Base-by-base conservation (phyloP, 2,888 invertebrate species). In the Hydrotaea cyrtoneurina region DNA sequence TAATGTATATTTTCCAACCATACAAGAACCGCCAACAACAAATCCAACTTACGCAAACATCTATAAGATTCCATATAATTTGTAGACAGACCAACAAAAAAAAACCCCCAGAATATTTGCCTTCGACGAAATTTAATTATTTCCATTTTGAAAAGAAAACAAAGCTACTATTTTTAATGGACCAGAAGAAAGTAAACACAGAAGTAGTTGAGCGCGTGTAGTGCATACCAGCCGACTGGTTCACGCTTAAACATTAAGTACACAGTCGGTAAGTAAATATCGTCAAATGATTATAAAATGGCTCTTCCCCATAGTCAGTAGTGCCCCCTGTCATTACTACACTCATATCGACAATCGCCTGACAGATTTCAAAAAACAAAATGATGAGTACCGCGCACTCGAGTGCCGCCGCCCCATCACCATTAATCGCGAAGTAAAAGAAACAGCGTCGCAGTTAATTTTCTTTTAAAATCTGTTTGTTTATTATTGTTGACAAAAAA, bases 251-350 rank as follows among this genome's bases (percentile, higher is more conserved):
- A 7, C n/a, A 7, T 59, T 59, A 59, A 59, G 26, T 59, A 59
- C 59, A 59, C 26, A 59, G 26, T 59, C 59, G 11, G 26, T 23
- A 26, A 59, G 59, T 59, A 59, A 59, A 59, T 59, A 59, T 59
- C 59, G 4, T 21, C 4, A 59, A 59, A 19, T 5, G 23, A 59
- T 59, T 55, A 59, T 26, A 23, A 26, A 59, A 59, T 23, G 26
- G 15, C 26, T 26, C 26, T 15, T 21, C 15, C 4, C 26, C n/a
- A 10, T 13, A 57, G 23, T 59, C 19, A 59, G 15, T 23, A 7
- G 10, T 43, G 7, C 57, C 57, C 21, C 57, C 7, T 8, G 21
- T 0, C 19, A 57, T 21, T 13, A 36, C 15, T 43, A 11, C 11
- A 43, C 13, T 11, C n/a, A n/a, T n/a, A n/a, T n/a, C n/a, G n/a